A percentile compares a stretch with the other conserved stretches of the same genome.
Conservation (phyloP, 2,113 vertebrate genomes). For the Ciconia stormi region DNA sequence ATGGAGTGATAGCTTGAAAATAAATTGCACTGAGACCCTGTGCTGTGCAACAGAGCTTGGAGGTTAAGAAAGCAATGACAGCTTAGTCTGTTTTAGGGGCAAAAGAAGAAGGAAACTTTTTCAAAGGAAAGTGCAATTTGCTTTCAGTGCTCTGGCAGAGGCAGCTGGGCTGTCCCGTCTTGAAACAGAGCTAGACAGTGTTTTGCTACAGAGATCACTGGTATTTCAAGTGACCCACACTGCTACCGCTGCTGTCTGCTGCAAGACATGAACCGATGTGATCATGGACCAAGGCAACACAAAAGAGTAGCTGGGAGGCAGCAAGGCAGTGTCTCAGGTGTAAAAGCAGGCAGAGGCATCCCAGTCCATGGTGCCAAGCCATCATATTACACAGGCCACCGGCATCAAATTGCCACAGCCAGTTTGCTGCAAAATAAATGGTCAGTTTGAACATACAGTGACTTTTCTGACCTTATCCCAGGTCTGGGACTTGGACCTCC, state of each 20-base stretch:
- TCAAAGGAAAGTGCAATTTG: not conserved
- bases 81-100: slow-evolving; percentile 8
- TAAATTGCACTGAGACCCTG: slow-evolving; percentile 61
- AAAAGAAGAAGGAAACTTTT: not conserved
- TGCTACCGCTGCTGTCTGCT: not conserved
- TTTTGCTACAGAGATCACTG: not conserved
- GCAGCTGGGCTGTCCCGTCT: not conserved
- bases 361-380: not conserved
- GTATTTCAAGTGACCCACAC: not conserved
- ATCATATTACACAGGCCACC: not conserved
- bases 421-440: not conserved
- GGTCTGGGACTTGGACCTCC: not conserved
- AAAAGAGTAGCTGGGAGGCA: not conserved
- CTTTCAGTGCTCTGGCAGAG: not conserved
- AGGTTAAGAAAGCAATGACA: slow-evolving; percentile 27
- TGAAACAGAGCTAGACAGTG: not conserved
- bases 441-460: not conserved
- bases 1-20: slow-evolving; percentile 59
- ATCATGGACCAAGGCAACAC: not conserved
- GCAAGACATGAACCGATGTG: not conserved
- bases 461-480: not conserved
- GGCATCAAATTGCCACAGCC: not conserved
- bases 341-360: not conserved
- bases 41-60: slow-evolving; percentile 14
- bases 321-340: not conserved